phyloP scores from a whole-genome alignment of 1,140 invertebrate species.

The Ylistrum balloti region DNA sequence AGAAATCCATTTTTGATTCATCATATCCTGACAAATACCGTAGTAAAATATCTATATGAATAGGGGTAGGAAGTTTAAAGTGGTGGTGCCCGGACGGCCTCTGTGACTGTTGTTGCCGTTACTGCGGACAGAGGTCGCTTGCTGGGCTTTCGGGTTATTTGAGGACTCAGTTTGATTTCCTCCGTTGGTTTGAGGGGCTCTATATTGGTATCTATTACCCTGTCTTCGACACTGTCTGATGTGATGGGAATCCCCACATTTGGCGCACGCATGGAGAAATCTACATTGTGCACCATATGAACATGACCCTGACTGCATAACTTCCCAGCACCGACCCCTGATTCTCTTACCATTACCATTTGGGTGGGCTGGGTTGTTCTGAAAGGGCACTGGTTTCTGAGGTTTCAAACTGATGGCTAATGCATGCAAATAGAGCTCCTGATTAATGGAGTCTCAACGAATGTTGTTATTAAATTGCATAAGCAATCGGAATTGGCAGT shows the following conservation, averaged over 20 bases:
- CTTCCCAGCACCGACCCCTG: neutral
- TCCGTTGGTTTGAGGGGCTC: neutral
- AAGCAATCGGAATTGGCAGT: neutral
- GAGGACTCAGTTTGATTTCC: neutral
- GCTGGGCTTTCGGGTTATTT: neutral
- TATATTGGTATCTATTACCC: neutral
- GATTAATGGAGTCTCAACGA: neutral
- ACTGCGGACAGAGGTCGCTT: neutral
- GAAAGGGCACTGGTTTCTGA: neutral
- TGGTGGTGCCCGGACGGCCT: too few relatives aligned
- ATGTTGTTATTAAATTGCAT: neutral
- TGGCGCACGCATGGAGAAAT: neutral
- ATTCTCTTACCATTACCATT: neutral
- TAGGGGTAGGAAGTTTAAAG: neutral
- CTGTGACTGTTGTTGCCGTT: too few relatives aligned
- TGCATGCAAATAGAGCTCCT: neutral
- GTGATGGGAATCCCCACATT: neutral
- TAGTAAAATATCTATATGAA: neutral
- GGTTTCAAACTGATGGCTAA: neutral
- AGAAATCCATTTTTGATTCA: neutral
- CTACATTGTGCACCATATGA: neutral
- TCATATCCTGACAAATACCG: neutral
- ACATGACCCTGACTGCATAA: neutral
- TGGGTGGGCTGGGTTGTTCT: neutral
- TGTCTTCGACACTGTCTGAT: neutral